Evolutionary conservation across 2,888 invertebrate genomes (phyloP).

Genomic region (Epinotia nisella): DNA sequence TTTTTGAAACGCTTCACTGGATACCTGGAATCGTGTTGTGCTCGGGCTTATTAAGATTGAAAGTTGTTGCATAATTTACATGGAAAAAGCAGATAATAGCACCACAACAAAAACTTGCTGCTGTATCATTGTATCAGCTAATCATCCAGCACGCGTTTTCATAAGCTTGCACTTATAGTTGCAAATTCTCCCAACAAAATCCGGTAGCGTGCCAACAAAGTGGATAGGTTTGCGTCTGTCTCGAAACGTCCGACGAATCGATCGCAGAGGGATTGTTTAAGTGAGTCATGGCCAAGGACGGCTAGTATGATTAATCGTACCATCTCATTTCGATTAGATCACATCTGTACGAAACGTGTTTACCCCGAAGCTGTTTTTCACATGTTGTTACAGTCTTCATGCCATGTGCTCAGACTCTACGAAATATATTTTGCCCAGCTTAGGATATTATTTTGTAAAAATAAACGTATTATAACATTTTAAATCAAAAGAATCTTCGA

Average conservation of each 20-base stretch:
- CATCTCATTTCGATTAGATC: constrained; percentile 37
- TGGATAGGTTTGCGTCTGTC: constrained; percentile 28
- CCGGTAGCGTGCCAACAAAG: constrained; percentile 40
- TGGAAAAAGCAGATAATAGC: constrained; percentile 6
- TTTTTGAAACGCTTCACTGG: neutral
- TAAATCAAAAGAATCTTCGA: no score
- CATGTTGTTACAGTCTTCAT: constrained; percentile 4
- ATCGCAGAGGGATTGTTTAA: constrained; percentile 43
- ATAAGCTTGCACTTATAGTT: constrained; percentile 14
- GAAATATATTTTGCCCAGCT: no score
- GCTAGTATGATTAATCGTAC: constrained; percentile 49
- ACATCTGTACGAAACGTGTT: constrained; percentile 35
- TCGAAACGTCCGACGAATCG: constrained; percentile 27
- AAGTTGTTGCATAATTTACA: constrained; percentile 8
- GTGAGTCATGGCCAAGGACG: constrained; percentile 49
- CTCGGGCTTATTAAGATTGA: constrained; percentile 9
- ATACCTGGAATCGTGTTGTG: neutral
- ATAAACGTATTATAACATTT: no score
- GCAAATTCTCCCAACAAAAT: constrained; percentile 4
- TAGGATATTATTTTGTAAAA: no score
- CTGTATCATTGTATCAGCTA: neutral
- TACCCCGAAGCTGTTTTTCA: constrained; percentile 31
- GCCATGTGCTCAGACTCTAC: constrained; percentile 12
- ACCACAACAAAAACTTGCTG: constrained; percentile 6
- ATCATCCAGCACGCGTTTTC: constrained; percentile 4